Conservation (phyloP, 2,888 invertebrate genomes). For the Rhamphomyia laevipes region DNA sequence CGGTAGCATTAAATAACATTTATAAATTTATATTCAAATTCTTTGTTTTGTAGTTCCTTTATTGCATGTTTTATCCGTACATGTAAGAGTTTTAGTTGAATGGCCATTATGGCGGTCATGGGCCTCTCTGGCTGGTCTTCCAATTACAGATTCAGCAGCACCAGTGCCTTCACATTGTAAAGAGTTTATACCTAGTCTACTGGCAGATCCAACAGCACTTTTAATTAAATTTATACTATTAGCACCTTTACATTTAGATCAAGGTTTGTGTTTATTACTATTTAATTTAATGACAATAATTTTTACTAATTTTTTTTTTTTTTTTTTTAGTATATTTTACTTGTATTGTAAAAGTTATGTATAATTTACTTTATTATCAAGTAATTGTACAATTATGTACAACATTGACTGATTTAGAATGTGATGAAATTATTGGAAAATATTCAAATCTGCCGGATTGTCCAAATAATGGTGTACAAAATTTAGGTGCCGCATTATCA, state of each 20-base stretch:
- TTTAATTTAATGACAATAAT: background rate
- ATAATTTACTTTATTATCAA: slow-evolving; percentile 83
- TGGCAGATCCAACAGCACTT: slow-evolving; percentile 76
- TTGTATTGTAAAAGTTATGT: slow-evolving; percentile 74
- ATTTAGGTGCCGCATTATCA: slow-evolving; percentile 35
- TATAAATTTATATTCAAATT: background rate
- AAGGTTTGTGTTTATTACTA: slow-evolving; percentile 47
- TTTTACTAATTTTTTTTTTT: background rate
- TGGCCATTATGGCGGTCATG: slow-evolving; percentile 46
- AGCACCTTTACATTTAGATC: slow-evolving; percentile 73
- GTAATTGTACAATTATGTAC: slow-evolving; percentile 70
- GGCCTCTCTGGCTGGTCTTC: slow-evolving; percentile 36
- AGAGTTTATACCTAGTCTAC: slow-evolving; percentile 61
- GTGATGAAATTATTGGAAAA: slow-evolving; percentile 40
- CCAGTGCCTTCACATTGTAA: slow-evolving; percentile 35
- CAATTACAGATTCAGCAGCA: slow-evolving; percentile 26
- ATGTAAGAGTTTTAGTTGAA: slow-evolving; percentile 58
- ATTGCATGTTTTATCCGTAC: slow-evolving; percentile 75
- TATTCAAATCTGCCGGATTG: slow-evolving; percentile 16
- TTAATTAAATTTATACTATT: slow-evolving; percentile 77
- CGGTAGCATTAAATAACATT: background rate
- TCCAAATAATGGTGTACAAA: background rate
- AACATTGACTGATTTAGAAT: slow-evolving; percentile 51
- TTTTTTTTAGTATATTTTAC: slow-evolving; percentile 68
- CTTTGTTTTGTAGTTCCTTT: slow-evolving; percentile 59